Percentiles rank a stretch among this genome's conserved stretches.
These are phyloP conservation scores for Volucella inanis DNA, from an alignment of 2,888 invertebrate genomes.

Conservation along the genomic window DNA sequence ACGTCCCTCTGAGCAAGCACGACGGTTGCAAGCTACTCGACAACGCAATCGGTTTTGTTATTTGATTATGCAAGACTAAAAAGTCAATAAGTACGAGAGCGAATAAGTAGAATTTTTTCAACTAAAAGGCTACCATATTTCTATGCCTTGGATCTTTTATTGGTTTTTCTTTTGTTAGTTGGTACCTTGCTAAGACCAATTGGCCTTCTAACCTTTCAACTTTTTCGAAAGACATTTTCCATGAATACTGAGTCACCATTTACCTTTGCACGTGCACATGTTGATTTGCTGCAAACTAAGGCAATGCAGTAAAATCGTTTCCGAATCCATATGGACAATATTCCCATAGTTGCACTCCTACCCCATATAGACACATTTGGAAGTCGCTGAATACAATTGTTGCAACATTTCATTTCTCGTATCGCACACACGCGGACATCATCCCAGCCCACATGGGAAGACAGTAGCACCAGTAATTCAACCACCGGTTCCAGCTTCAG, in stretches of 20 bases:
- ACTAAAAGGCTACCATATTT: too few species aligned
- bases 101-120: too few species aligned
- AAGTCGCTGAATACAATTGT: slow-evolving; percentile 47
- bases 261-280: neutral
- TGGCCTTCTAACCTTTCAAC: too few species aligned
- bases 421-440: slow-evolving; percentile 62
- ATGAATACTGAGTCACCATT: neutral
- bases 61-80: too few species aligned
- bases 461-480: slow-evolving; percentile 4
- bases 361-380: slow-evolving; percentile 61
- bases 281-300: slow-evolving; percentile 10
- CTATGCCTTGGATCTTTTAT: too few species aligned
- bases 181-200: neutral
- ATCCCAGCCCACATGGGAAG: slow-evolving; percentile 62
- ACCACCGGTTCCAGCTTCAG: too few species aligned
- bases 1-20: too few species aligned
- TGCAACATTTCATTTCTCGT: slow-evolving; percentile 73
- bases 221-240: neutral
- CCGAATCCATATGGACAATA: slow-evolving; percentile 12
- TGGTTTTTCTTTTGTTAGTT: neutral
- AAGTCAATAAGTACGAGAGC: too few species aligned
- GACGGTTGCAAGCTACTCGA: too few species aligned
- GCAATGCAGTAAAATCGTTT: slow-evolving; percentile 22
- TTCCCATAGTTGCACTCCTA: slow-evolving; percentile 29
- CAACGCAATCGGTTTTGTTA: too few species aligned